Evolutionary conservation across 2,113 vertebrate genomes (phyloP), one percentile per base, ranked within the genome.

Genomic region (Eublepharis macularius): DNA sequence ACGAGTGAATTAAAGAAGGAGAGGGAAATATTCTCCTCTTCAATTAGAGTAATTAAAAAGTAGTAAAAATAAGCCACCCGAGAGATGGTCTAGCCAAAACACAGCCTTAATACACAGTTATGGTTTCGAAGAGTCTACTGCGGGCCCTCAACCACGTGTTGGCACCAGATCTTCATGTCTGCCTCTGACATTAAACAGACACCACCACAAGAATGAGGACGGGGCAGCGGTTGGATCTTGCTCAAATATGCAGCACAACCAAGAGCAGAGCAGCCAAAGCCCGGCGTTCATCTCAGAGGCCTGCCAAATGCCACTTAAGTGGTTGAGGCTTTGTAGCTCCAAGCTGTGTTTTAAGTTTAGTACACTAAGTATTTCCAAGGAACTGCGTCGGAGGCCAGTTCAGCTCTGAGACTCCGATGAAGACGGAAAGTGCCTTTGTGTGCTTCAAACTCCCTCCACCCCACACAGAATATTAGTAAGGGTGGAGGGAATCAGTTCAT

Each of bases 41-140:
- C 93, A 94, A 95, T 93, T 93, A 94, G 89, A 92, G 91, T 88
- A 95, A 95, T 95, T 95, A 95, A 95, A 93, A 94, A 93, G 92
- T 84, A 94, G 92, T 92, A 94, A 93, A 94, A 95, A 94, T 92
- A 94, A 95, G 94, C 91, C 94, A 94, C 90, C 89, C 90, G 36
- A 88, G 82, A 0, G 89, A 84, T 81, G 90, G 81, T 86, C 88
- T 90, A 87, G 91, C 92, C 92, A 93, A 94, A 93, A 92, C 87
- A 89, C 91, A 95, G 89, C 83, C 84, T 89, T 91, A 92, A 92
- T 87, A 87, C 92, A 93, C 86, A 86, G 86, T 94, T 95, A 90
- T 6, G 88, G 89, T 86, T 94, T 79, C 81, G 34, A 90, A 77
- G 88, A 91, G 89, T 90, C 91, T 90, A 91, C 90, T 66, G 76